These are phyloP conservation scores for Limnodromus scolopaceus DNA, from an alignment of 2,797 vertebrate species.

Conservation along the genomic window DNA sequence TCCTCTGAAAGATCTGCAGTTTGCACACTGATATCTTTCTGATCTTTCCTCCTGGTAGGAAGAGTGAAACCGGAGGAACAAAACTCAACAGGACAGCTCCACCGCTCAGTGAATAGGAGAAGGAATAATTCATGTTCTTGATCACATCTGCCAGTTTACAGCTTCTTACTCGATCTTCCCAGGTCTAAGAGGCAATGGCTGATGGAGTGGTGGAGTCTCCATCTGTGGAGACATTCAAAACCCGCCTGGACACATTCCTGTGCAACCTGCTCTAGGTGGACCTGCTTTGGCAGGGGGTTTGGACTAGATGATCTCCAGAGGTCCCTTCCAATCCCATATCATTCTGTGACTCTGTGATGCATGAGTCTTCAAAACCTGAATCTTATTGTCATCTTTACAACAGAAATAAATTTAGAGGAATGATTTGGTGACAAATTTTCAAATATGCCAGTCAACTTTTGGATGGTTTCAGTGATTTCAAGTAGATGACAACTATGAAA, in stretches of 20 bases:
- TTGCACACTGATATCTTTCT: background rate
- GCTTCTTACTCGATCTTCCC: background rate
- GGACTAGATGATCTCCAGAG: no score
- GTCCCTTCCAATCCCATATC: no score
- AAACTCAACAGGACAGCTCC: background rate
- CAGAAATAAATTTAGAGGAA: background rate
- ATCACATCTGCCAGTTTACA: background rate
- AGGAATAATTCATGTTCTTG: conserved; percentile 10
- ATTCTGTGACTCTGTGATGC: background rate
- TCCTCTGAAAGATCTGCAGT: background rate
- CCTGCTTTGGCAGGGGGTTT: no score
- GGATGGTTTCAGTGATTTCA: background rate
- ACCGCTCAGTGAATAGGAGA: background rate
- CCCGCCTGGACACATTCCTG: no score
- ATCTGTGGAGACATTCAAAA: no score
- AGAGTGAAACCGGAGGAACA: background rate
- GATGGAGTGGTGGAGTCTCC: no score
- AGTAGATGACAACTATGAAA: background rate
- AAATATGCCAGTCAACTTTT: background rate
- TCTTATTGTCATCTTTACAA: background rate
- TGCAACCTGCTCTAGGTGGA: no score
- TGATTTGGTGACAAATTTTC: background rate
- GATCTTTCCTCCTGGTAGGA: background rate
- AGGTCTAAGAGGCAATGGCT: background rate
- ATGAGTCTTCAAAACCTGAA: background rate